Evolutionary conservation across 2,797 vertebrate species (phyloP), one percentile per base, ranked within the genome.

Genomic region (Eulemur coronatus): DNA sequence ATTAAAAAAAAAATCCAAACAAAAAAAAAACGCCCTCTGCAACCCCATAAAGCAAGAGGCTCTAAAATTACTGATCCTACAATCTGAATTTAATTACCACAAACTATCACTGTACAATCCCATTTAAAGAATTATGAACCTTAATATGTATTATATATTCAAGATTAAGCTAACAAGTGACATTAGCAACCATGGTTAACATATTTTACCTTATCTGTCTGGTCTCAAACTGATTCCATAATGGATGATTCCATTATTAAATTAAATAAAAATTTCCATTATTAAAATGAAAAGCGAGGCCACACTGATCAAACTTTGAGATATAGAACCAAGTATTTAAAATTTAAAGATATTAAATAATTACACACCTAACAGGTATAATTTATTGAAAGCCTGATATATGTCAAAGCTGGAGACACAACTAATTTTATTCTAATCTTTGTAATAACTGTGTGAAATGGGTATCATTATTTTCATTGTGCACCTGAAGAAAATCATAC

Each of bases 261-360:
- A 75, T n/a, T 65, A 94, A 84, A 75, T 41, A 22, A 84, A 75
- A 82, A 48, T 57, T 89, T 57, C 17, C 13, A 93, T 63, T 86
- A 95, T 43, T 91, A 78, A 97, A 95, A 94, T 57, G 43, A 90
- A 94, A 94, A 86, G 18, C 4, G n/a, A 97, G 48, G 38, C 35
- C 48, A 76, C 4, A 78, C 52, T 65, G 57, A 86, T 55, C 63
- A 88, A 87, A 46, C 41, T 92, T 89, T 84, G 33, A 79, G 78
- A 85, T 48, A 65, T 1, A 72, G 59, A 84, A 81, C 41, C 26
- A 96, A 81, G 18, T 89, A 86, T 73, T 96, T 55, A 86, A 61
- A 94, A 94, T 69, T 41, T 80, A 78, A 87, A 38, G 28, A 87
- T 48, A 38, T 5, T 52, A 78, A 95, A 76, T 28, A 96, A 90